Conservation (phyloP, 2,797 vertebrate species). For the Peromyscus nudipes region DNA sequence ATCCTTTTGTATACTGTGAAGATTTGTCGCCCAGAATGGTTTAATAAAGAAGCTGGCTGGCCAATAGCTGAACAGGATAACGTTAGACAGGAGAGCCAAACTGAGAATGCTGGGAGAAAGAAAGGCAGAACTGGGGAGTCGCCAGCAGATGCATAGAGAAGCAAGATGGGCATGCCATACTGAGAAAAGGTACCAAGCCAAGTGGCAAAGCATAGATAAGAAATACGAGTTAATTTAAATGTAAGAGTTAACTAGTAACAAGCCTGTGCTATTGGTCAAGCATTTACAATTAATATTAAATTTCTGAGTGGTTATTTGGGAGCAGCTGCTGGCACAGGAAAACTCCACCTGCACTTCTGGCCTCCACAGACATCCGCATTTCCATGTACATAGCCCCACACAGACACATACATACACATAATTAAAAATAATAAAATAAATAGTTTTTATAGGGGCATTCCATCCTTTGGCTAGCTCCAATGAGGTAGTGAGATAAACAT, state of each 20-base stretch:
- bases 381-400: neutral
- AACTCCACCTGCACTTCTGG: neutral
- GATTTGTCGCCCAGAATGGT: too few relatives aligned
- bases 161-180: neutral
- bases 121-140: too few relatives aligned
- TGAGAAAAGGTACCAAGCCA: neutral
- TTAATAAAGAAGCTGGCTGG: too few relatives aligned
- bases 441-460: slow-evolving; percentile 2
- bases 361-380: neutral
- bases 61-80: too few relatives aligned
- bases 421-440: neutral
- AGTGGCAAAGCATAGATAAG: neutral
- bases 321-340: neutral
- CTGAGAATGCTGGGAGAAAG: too few relatives aligned
- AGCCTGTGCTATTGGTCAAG: neutral
- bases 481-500: neutral
- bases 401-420: neutral
- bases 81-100: too few relatives aligned
- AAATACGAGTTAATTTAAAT: neutral
- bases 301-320: neutral
- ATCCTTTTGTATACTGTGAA: too few relatives aligned
- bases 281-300: neutral
- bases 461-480: neutral
- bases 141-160: neutral
- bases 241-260: neutral